phyloP scores from a whole-genome alignment of 2,888 invertebrate species.

The Onthophagus sagittarius region DNA sequence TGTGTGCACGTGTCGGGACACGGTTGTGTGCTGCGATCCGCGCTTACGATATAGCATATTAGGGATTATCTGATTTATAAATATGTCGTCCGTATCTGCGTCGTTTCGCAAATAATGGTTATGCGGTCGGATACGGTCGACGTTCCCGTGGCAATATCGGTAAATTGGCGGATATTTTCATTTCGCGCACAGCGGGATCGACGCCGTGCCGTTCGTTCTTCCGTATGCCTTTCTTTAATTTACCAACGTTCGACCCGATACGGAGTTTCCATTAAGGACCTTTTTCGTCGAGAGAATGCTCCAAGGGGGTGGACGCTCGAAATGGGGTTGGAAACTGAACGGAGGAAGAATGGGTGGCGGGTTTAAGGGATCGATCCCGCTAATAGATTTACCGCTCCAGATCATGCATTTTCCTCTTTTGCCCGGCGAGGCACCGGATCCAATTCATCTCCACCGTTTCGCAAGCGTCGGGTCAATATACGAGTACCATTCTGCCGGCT shows the following conservation, averaged over 20 bases:
- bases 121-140: neutral
- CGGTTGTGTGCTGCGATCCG: neutral
- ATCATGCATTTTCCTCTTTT: neutral
- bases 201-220: neutral
- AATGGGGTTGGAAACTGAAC: neutral
- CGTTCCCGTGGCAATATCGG: neutral
- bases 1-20: neutral
- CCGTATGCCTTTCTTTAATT: neutral
- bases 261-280: neutral
- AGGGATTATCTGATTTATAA: conserved; percentile 29
- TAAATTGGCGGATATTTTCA: neutral
- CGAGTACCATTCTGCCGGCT: neutral
- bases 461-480: neutral
- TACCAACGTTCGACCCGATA: neutral
- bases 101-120: neutral
- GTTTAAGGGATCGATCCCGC: neutral
- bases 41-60: conserved; percentile 25
- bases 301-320: neutral
- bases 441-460: neutral
- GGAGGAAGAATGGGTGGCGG: neutral
- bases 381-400: neutral
- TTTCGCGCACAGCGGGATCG: neutral
- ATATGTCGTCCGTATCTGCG: conserved; percentile 16
- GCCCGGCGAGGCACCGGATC: neutral
- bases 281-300: neutral